A percentile compares a stretch with the other conserved stretches of the same genome.
phyloP scores from a whole-genome alignment of 2,797 vertebrate species.

The Lates japonicus region DNA sequence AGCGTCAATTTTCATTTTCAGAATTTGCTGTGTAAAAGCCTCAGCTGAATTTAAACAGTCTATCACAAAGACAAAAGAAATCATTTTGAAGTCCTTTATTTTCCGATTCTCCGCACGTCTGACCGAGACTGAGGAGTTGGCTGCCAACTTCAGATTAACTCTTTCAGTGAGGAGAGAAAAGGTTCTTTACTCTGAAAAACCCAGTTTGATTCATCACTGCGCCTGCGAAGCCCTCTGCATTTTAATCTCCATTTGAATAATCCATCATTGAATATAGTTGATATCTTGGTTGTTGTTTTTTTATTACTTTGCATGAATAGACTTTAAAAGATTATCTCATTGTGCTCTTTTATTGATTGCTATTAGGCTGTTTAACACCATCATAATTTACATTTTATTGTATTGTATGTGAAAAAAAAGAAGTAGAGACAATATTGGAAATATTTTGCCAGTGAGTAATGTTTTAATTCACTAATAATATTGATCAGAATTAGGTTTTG shows the following conservation, averaged over 20 bases:
- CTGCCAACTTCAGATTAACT: constrained; percentile 85
- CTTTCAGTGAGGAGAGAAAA: constrained; percentile 77
- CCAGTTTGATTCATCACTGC: constrained; percentile 36
- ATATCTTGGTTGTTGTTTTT: neutral
- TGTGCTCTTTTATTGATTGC: neutral
- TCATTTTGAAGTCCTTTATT: constrained; percentile 70
- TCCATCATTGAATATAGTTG: neutral
- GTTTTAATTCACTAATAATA: neutral
- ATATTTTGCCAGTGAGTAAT: neutral
- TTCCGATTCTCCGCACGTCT: constrained; percentile 80
- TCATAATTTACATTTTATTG: neutral
- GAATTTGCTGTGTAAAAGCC: constrained; percentile 10
- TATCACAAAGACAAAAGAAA: constrained; percentile 62
- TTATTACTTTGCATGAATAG: constrained; percentile 1
- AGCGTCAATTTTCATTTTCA: constrained; percentile 9
- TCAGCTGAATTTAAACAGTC: constrained; percentile 43
- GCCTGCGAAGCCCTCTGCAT: constrained; percentile 4
- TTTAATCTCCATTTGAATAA: constrained; percentile 24
- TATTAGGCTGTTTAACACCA: neutral
- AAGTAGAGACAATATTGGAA: neutral
- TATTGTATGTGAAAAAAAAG: neutral
- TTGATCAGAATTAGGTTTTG: constrained; percentile 1
- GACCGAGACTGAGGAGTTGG: constrained; percentile 71
- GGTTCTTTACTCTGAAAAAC: constrained; percentile 46
- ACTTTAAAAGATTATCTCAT: neutral